Conservation (phyloP, 2,888 invertebrate genomes). For the Hypsopygia costalis region DNA sequence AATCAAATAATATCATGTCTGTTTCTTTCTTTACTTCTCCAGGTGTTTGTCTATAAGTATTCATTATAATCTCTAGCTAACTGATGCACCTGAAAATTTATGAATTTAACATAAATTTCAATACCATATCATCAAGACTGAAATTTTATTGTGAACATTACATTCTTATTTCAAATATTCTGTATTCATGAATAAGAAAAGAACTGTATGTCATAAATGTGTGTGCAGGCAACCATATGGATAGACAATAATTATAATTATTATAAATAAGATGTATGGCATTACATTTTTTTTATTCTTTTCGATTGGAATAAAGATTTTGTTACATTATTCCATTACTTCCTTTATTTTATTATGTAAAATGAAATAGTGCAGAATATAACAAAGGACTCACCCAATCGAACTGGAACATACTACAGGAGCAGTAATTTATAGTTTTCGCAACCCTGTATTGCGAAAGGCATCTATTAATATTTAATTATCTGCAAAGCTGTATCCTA, state of each 20-base stretch:
- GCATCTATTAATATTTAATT: slow-evolving; percentile 75
- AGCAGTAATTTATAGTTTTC: slow-evolving; percentile 35
- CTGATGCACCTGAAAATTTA: slow-evolving; percentile 15
- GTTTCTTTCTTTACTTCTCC: slow-evolving; percentile 24
- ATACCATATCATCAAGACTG: too few relatives aligned
- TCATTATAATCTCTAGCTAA: background rate
- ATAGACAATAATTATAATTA: too few relatives aligned
- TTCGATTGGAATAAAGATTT: too few relatives aligned
- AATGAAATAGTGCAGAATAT: too few relatives aligned
- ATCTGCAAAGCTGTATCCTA: slow-evolving; percentile 77
- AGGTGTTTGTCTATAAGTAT: background rate
- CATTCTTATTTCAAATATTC: too few relatives aligned
- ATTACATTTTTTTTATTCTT: too few relatives aligned
- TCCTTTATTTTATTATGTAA: too few relatives aligned
- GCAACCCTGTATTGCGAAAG: slow-evolving; percentile 47
- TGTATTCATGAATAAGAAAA: background rate
- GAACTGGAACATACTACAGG: slow-evolving; percentile 38
- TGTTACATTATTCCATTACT: too few relatives aligned
- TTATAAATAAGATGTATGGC: too few relatives aligned
- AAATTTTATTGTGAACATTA: too few relatives aligned
- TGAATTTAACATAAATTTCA: too few relatives aligned
- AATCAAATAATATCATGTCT: slow-evolving; percentile 20
- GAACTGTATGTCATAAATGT: background rate
- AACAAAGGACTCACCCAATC: slow-evolving; percentile 69
- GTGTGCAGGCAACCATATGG: too few relatives aligned